phyloP scores from a whole-genome alignment of 2,888 invertebrate species.

The Troilus luridus region DNA sequence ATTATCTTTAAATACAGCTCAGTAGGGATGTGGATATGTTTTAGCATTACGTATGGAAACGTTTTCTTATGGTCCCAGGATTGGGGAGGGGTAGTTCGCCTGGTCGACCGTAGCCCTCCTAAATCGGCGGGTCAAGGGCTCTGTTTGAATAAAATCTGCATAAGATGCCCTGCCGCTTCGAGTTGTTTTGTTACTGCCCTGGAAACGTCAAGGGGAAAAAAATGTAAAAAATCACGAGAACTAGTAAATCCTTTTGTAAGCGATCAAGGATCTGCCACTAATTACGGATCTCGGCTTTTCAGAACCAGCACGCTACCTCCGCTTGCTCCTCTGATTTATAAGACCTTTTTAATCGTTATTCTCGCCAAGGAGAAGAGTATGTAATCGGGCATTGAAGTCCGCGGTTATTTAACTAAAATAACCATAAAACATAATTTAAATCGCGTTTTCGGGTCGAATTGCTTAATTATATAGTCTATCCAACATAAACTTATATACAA shows the following conservation, averaged over 20 bases:
- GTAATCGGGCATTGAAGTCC: background rate
- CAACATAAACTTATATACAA: too few relatives aligned
- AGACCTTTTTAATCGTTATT: background rate
- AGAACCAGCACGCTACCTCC: constrained; percentile 10
- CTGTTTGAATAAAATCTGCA: constrained; percentile 57
- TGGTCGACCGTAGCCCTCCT: constrained; percentile 16
- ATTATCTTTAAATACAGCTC: constrained; percentile 1
- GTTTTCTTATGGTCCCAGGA: constrained; percentile 14
- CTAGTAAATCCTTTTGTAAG: constrained; percentile 41
- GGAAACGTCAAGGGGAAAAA: background rate
- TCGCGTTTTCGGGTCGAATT: too few relatives aligned
- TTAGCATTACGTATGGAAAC: constrained; percentile 36
- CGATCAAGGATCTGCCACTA: constrained; percentile 25
- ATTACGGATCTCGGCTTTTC: constrained; percentile 37
- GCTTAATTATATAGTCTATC: too few relatives aligned
- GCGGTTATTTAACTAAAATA: too few relatives aligned
- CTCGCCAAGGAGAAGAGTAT: background rate
- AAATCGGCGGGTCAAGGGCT: constrained; percentile 47
- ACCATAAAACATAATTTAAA: too few relatives aligned
- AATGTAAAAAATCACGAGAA: background rate
- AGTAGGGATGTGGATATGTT: background rate
- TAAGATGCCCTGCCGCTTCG: constrained; percentile 2
- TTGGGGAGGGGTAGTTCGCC: background rate
- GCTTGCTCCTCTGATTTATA: background rate
- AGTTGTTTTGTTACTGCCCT: constrained; percentile 43